Evolutionary conservation across 1,140 invertebrate species (phyloP).

Genomic region (Drosophila parvula): DNA sequence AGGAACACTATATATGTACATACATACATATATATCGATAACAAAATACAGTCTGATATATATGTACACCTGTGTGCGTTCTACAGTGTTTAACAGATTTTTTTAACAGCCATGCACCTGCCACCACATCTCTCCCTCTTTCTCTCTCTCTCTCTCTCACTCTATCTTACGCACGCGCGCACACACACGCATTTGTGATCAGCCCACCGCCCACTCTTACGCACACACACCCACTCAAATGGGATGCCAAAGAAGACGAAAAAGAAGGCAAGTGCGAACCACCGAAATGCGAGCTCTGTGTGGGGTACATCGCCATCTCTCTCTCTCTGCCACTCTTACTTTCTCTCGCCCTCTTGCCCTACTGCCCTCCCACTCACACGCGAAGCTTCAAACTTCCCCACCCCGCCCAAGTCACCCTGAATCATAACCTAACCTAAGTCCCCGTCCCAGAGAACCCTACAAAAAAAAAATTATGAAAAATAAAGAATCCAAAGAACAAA

Average conservation of each 20-base stretch:
- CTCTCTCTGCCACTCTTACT: neutral
- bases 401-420: neutral
- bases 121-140: conserved; percentile 22
- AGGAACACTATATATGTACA: conserved; percentile 7
- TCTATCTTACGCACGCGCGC: conserved; percentile 24
- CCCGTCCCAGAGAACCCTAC: neutral
- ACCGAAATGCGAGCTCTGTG: conserved; percentile 3
- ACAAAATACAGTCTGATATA: conserved; percentile 36
- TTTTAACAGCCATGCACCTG: conserved; percentile 49
- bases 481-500: conserved; percentile 24
- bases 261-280: conserved; percentile 4
- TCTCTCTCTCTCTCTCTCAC: conserved; percentile 4
- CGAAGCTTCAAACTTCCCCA: neutral
- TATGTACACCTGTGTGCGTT: conserved; percentile 36
- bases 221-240: neutral
- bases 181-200: conserved; percentile 39
- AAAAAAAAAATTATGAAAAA: conserved; percentile 9
- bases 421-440: conserved; percentile 11
- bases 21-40: conserved; percentile 55
- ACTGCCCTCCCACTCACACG: conserved; percentile 10
- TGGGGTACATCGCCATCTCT: conserved; percentile 2
- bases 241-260: conserved; percentile 17
- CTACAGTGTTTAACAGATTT: conserved; percentile 38
- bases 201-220: conserved; percentile 14
- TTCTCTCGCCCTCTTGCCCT: conserved; percentile 1